These are phyloP conservation scores for Lithobates pipiens DNA, from an alignment of 2,797 vertebrate species.

Conservation along the genomic window DNA sequence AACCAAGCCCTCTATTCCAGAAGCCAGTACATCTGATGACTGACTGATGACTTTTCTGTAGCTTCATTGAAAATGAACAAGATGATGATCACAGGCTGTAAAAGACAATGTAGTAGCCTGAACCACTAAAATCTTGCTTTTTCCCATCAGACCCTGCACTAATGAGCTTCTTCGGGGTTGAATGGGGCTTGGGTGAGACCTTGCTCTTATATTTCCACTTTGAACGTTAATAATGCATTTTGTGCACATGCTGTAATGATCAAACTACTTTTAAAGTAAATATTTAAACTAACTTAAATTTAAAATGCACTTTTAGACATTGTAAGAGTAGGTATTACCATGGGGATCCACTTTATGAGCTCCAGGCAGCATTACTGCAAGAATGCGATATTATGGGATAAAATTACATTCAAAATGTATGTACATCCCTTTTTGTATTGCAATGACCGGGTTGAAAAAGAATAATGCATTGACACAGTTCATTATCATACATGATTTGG, in stretches of 20 bases:
- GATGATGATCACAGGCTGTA: neutral
- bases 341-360: neutral
- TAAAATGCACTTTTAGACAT: slow-evolving; percentile 8
- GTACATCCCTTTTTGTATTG: neutral
- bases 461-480: neutral
- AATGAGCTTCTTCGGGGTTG: neutral
- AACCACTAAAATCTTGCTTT: neutral
- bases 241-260: neutral
- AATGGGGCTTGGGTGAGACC: neutral
- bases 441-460: neutral
- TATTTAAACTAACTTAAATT: slow-evolving; percentile 42
- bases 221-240: neutral
- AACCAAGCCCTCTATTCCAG: slow-evolving; percentile 25
- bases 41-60: neutral
- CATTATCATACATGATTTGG: neutral
- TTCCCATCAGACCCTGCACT: neutral
- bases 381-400: too few relatives aligned
- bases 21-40: slow-evolving; percentile 51
- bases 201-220: neutral
- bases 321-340: neutral
- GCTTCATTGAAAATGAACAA: slow-evolving; percentile 1
- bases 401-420: neutral
- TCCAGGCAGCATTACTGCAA: neutral
- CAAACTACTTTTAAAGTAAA: slow-evolving; percentile 31
- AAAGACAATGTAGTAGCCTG: neutral